Evolutionary conservation across 2,797 vertebrate genomes (phyloP).

Genomic region (Naso thynnoides): DNA sequence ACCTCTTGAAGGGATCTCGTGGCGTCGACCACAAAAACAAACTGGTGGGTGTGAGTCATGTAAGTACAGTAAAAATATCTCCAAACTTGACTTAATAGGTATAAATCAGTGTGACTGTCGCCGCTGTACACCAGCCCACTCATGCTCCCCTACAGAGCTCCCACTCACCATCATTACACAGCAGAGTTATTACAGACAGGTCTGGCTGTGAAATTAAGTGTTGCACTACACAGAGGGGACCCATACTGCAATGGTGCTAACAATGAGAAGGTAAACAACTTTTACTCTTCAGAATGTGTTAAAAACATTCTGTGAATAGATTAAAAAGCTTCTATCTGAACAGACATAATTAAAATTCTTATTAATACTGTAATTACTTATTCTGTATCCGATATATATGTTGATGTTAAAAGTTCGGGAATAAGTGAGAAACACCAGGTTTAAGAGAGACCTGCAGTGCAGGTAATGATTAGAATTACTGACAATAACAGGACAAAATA

Average conservation of each 20-base stretch:
- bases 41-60: slow-evolving; percentile 62
- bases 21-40: slow-evolving; percentile 67
- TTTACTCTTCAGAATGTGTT: slow-evolving; percentile 5
- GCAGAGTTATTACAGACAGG: slow-evolving; percentile 26
- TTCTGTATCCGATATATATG: no score
- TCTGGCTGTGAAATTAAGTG: slow-evolving; percentile 28
- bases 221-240: slow-evolving; percentile 7
- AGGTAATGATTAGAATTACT: background rate
- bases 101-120: slow-evolving; percentile 63
- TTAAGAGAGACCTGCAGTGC: background rate
- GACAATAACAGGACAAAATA: background rate
- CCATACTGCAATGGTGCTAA: slow-evolving; percentile 1
- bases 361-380: background rate
- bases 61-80: slow-evolving; percentile 58
- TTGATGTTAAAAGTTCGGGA: background rate
- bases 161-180: slow-evolving; percentile 52
- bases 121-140: slow-evolving; percentile 27
- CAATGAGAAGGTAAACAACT: slow-evolving; percentile 9
- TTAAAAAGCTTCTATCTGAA: background rate
- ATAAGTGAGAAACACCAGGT: background rate
- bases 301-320: background rate
- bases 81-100: slow-evolving; percentile 63
- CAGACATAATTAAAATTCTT: background rate
- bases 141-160: slow-evolving; percentile 39
- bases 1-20: slow-evolving; percentile 55